Evolutionary conservation across 2,113 vertebrate genomes (phyloP).

Genomic region (Phrynosoma platyrhinos): DNA sequence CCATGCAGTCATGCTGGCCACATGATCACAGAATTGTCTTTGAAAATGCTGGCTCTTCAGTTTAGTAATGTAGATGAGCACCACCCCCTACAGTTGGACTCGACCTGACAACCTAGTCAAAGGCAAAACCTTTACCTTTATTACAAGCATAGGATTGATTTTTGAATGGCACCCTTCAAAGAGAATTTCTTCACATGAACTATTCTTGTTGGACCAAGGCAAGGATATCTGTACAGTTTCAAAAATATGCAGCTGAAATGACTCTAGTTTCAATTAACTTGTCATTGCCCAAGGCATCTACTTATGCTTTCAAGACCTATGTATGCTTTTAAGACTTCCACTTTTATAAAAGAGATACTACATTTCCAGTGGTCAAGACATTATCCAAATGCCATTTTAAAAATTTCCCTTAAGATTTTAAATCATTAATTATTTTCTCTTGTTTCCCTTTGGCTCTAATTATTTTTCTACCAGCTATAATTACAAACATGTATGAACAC

Average conservation of each 20-base stretch:
- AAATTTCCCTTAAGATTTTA: not conserved
- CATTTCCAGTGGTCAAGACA: not conserved
- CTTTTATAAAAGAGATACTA: not conserved
- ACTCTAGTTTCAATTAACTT: not conserved
- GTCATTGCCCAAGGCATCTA: not conserved
- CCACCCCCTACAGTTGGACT: too few relatives aligned
- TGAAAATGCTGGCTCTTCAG: too few relatives aligned
- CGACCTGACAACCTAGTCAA: too few relatives aligned
- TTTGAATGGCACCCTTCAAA: not conserved
- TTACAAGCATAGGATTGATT: not conserved
- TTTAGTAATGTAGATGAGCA: too few relatives aligned
- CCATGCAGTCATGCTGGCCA: too few relatives aligned
- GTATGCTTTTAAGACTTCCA: not conserved
- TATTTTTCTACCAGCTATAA: not conserved
- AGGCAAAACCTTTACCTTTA: not conserved
- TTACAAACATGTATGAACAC: not conserved
- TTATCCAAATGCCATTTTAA: constrained; percentile 10
- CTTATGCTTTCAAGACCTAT: too few relatives aligned
- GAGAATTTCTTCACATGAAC: not conserved
- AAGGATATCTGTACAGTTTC: not conserved
- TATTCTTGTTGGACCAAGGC: not conserved
- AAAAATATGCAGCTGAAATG: not conserved
- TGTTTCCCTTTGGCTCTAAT: not conserved
- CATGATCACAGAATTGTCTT: too few relatives aligned
- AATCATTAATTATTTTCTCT: not conserved